These are phyloP conservation scores for Umimayanthus kanabou DNA, from an alignment of 92 coral and sea anemone species.

Conservation along the genomic window DNA sequence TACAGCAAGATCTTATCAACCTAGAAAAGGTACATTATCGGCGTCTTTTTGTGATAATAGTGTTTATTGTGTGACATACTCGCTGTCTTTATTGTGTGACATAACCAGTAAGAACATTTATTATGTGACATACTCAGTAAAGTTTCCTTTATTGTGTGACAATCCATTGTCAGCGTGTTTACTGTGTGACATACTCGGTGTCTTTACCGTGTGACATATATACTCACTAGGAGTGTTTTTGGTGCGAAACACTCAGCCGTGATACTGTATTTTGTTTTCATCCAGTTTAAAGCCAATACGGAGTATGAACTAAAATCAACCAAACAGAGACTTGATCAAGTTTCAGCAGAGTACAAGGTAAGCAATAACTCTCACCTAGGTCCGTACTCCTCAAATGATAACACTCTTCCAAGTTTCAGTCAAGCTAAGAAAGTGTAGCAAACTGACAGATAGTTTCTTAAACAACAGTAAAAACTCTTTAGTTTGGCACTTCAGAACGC, in stretches of 20 bases:
- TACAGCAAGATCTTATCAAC: slow-evolving; percentile 88
- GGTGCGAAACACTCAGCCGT: not conserved
- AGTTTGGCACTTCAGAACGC: no score
- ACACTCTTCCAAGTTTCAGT: no score
- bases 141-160: not conserved
- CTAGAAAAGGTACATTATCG: slow-evolving; percentile 70
- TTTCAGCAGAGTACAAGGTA: slow-evolving; percentile 87
- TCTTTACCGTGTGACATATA: no score
- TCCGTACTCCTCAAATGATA: not conserved
- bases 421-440: slow-evolving; percentile 39
- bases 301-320: slow-evolving; percentile 88
- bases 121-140: not conserved
- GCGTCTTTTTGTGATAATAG: not conserved
- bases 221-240: no score
- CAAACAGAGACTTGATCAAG: slow-evolving; percentile 85
- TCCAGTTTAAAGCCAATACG: slow-evolving; percentile 91
- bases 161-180: not conserved
- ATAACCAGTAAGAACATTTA: no score
- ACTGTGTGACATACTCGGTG: not conserved
- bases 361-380: not conserved
- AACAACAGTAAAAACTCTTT: no score
- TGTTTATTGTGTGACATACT: not conserved
- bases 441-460: no score
- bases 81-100: not conserved
- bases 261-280: not conserved